Base-by-base conservation (phyloP, 1,140 invertebrate species). In the Medauroidea extradentata region DNA sequence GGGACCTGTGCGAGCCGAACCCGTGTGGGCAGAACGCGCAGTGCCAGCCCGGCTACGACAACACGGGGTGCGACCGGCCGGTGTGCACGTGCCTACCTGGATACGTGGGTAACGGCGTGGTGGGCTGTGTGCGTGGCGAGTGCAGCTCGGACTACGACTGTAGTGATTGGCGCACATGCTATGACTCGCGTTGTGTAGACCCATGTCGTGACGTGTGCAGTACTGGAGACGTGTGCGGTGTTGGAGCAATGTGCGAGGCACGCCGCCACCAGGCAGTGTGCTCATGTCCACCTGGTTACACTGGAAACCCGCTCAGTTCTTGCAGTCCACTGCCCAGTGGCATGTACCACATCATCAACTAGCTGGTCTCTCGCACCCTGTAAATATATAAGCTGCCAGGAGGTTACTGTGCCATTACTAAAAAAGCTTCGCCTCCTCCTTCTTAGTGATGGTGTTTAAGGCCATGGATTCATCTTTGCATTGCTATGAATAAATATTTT, bases 231-330 rank as follows among this genome's bases (percentile, higher is more conserved):
- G n/a, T n/a, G n/a, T 94, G 91, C 65, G 87, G 87, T 39, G 75
- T 79, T 0, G 84, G 83, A 2, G 85, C 86, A 41, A 81, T 84
- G 2, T 74, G 73, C 52, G 71, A 70, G 29, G 83, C 87, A 0
- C 79, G 87, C 54, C 85, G 90, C 64, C 91, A 94, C 69, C 82
- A 91, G 44, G 90, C 91, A 1, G 88, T 92, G 14, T 94, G 91
- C 71, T 88, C 88, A 1, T 95, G 92, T 68, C 86, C 88, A 0
- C 76, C 85, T 29, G 93, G 92, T 51, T 86, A 83, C 70, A 83
- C 86, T 25, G 92, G 93, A n/a, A 87, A 93, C 77, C 90, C 92
- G 3, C 79, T 91, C 21, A 69, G 66, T 2, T 64, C 73, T 16
- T 88, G 85, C 59, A 71, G 76, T 38, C 61, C 71, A 11, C 29